Percentiles rank a stretch among this genome's conserved stretches.
phyloP scores from a whole-genome alignment of 2,888 invertebrate genomes.

The Chloroclysta siterata region DNA sequence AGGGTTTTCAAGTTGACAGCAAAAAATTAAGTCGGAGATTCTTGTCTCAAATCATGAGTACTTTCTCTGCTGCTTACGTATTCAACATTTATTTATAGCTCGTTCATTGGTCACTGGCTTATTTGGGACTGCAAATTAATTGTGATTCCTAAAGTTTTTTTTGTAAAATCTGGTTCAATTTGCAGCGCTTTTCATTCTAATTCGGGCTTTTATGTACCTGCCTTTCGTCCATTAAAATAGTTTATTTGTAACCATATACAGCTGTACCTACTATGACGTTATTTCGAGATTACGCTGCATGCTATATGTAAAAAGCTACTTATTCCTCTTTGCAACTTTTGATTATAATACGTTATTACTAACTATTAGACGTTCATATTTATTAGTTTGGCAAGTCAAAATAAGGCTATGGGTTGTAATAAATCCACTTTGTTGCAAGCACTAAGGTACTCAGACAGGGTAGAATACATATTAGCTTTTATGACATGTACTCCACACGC shows the following conservation, averaged over 20 bases:
- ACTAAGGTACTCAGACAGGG: conserved; percentile 4
- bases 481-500: conserved; percentile 38
- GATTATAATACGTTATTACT: too few species aligned
- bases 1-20: conserved; percentile 29
- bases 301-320: too few species aligned
- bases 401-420: background rate
- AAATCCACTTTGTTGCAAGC: conserved; percentile 2
- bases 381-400: background rate
- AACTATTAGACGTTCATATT: background rate
- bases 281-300: too few species aligned
- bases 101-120: conserved; percentile 7
- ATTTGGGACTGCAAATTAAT: conserved; percentile 2
- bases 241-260: too few species aligned
- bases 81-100: conserved; percentile 10
- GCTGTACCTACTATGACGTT: too few species aligned
- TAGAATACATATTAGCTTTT: conserved; percentile 36
- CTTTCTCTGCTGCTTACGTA: conserved; percentile 6
- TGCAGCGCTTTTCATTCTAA: too few species aligned
- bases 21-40: conserved; percentile 27
- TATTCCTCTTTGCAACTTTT: too few species aligned
- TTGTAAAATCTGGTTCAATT: background rate
- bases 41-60: conserved; percentile 8
- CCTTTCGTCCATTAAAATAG: too few species aligned
- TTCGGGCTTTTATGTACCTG: too few species aligned
- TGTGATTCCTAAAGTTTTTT: background rate